Evolutionary conservation across 1,140 invertebrate genomes (phyloP).

Genomic region (Ectropis grisescens): DNA sequence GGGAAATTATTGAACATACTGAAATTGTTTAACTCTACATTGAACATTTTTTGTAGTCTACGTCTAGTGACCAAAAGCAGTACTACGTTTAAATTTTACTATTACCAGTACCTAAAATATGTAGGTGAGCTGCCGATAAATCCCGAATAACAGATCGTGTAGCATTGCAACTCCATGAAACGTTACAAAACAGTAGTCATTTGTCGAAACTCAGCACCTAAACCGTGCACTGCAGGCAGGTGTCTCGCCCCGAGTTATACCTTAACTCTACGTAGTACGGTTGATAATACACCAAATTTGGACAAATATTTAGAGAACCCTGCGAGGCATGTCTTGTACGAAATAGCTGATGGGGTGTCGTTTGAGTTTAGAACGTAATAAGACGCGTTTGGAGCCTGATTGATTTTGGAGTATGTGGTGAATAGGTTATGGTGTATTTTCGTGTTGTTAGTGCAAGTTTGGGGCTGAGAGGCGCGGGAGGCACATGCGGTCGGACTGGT

Average conservation of each 20-base stretch:
- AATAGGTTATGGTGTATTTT: conserved; percentile 18
- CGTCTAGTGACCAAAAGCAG: too few relatives aligned
- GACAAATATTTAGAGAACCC: conserved; percentile 49
- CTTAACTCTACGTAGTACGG: conserved; percentile 26
- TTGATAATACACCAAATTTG: conserved; percentile 22
- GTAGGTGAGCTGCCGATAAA: too few relatives aligned
- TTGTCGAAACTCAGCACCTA: background rate
- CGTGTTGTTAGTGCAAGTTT: conserved; percentile 27
- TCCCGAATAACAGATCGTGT: too few relatives aligned
- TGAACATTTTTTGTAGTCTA: too few relatives aligned
- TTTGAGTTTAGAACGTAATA: conserved; percentile 4
- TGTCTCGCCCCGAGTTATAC: conserved; percentile 31
- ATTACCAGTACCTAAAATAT: too few relatives aligned
- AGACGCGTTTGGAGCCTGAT: conserved; percentile 1
- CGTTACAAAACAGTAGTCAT: background rate
- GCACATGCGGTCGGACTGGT: conserved; percentile 57
- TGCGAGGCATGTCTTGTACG: conserved; percentile 44
- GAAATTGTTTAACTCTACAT: too few relatives aligned
- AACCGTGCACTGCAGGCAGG: conserved; percentile 6
- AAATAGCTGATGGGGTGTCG: conserved; percentile 21
- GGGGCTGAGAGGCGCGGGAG: conserved; percentile 29
- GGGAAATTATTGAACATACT: too few relatives aligned
- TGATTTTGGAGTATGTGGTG: conserved; percentile 12
- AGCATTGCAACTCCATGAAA: too few relatives aligned
- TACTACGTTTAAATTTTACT: too few relatives aligned